A percentile compares a stretch with the other conserved stretches of the same genome.
Conservation (phyloP, 2,797 vertebrate species). For the Bufotes viridis region DNA sequence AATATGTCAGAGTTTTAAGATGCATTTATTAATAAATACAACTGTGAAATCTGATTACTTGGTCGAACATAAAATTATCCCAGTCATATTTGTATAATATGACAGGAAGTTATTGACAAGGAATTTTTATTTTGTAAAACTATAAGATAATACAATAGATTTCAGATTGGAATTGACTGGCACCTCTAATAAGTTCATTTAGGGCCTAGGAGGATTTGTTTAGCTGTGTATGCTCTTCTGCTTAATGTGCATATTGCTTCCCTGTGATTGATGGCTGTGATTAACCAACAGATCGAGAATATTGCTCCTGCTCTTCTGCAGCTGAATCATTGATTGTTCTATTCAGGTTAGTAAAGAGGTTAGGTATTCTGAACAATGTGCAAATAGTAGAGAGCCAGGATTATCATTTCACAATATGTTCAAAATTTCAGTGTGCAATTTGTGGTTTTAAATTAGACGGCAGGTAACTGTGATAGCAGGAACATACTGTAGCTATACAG, state of each 20-base stretch:
- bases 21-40: not conserved
- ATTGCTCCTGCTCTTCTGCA: not conserved
- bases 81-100: not conserved
- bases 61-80: not conserved
- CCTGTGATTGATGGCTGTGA: constrained; percentile 14
- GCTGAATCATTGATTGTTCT: constrained; percentile 10
- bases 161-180: constrained; percentile 9
- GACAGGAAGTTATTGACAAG: constrained; percentile 16
- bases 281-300: constrained; percentile 10
- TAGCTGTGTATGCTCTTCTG: constrained; percentile 20
- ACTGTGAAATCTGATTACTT: not conserved
- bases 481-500: too few species aligned
- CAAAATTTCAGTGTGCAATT: not conserved
- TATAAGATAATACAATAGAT: constrained; percentile 7
- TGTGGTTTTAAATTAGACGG: not conserved
- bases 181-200: not conserved
- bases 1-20: not conserved
- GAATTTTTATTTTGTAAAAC: constrained; percentile 12
- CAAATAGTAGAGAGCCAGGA: not conserved
- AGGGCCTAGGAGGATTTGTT: constrained; percentile 2
- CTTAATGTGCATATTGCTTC: constrained; percentile 17
- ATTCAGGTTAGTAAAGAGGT: constrained; percentile 12
- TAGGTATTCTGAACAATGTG: not conserved
- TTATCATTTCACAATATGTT: not conserved
- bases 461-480: not conserved